Evolutionary conservation across 2,888 invertebrate genomes (phyloP).

Genomic region (Clitarchus hookeri): DNA sequence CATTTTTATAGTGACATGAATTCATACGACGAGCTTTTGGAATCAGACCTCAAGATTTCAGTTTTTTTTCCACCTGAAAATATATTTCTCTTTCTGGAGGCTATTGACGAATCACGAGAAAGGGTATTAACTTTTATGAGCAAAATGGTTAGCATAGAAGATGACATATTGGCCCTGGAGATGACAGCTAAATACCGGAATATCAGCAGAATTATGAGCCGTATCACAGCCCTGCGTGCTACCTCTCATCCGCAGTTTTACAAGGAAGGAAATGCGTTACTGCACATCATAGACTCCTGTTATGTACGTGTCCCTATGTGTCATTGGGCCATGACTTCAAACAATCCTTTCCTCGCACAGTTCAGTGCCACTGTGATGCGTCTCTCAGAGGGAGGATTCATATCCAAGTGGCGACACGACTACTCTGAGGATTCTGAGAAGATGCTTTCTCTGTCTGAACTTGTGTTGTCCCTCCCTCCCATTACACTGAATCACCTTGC

Average conservation of each 20-base stretch:
- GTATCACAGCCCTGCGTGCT: background rate
- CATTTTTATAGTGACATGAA: background rate
- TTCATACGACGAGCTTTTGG: background rate
- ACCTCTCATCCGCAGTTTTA: background rate
- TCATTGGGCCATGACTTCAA: background rate
- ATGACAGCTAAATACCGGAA: background rate
- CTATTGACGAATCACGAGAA: background rate
- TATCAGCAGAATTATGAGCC: background rate
- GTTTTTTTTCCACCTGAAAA: background rate
- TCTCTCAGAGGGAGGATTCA: background rate
- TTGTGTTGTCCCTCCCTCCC: too few species aligned
- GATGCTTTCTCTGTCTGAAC: background rate
- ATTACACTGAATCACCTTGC: too few species aligned
- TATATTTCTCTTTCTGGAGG: background rate
- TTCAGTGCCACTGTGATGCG: background rate
- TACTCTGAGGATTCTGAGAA: background rate
- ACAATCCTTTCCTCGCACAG: background rate
- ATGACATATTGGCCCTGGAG: background rate
- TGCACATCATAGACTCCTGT: background rate
- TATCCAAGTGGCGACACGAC: background rate
- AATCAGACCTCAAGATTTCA: background rate
- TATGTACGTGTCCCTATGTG: background rate
- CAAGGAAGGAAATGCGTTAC: background rate
- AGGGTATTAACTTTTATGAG: background rate
- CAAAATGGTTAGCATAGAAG: background rate